phyloP scores from a whole-genome alignment of 2,888 invertebrate genomes.

The Limnephilus marmoratus region DNA sequence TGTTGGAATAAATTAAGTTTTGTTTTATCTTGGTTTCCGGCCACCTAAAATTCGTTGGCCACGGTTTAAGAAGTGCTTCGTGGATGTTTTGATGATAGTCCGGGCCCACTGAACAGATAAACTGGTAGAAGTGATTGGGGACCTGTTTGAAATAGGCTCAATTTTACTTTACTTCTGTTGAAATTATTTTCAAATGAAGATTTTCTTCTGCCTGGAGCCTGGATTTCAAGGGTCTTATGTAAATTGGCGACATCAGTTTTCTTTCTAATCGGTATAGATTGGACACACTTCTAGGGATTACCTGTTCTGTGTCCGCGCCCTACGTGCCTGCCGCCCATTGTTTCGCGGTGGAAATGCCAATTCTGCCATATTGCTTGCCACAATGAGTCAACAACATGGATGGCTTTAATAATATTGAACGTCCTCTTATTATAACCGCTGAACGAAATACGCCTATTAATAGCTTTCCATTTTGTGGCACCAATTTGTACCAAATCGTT shows the following conservation, averaged over 20 bases:
- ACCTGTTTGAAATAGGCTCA: neutral
- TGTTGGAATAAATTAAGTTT: no score
- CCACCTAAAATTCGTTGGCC: no score
- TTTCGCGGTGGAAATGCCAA: neutral
- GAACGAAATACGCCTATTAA: neutral
- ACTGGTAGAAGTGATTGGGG: neutral
- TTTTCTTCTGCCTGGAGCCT: neutral
- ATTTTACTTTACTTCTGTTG: neutral
- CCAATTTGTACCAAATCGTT: neutral
- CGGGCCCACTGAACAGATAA: neutral
- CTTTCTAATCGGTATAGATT: no score
- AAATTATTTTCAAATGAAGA: neutral
- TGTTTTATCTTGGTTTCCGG: no score
- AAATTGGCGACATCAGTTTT: no score
- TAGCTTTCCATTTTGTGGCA: neutral
- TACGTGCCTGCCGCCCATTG: neutral
- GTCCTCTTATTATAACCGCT: neutral
- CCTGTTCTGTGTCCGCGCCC: neutral
- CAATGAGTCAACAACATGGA: no score
- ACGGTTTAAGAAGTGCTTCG: neutral
- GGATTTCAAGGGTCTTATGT: no score
- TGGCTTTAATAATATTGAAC: neutral
- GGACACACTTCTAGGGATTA: neutral
- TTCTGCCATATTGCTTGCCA: neutral
- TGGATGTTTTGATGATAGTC: neutral